Evolutionary conservation across 2,797 vertebrate genomes (phyloP).

Genomic region (Coregonus suidteri): DNA sequence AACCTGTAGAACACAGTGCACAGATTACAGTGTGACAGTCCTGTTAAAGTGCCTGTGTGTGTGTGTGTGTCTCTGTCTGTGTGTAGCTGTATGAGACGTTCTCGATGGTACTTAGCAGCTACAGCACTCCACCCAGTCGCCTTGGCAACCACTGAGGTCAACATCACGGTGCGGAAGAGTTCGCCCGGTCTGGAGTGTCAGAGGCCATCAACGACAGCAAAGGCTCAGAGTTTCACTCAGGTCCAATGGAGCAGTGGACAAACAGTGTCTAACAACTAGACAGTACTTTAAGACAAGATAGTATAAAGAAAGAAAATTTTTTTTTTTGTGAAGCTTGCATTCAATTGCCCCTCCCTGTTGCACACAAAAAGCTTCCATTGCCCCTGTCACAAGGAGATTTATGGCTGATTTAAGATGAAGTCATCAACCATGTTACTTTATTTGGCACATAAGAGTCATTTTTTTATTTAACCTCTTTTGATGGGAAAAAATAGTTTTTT

Average conservation of each 20-base stretch:
- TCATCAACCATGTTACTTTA: no score
- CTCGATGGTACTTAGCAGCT: slow-evolving; percentile 87
- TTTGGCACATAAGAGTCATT: no score
- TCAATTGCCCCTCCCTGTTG: no score
- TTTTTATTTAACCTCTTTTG: no score
- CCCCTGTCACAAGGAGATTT: slow-evolving; percentile 52
- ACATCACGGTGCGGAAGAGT: slow-evolving; percentile 89
- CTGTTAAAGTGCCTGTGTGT: neutral
- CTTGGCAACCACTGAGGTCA: slow-evolving; percentile 85
- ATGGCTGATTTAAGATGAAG: slow-evolving; percentile 35
- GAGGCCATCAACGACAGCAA: slow-evolving; percentile 90
- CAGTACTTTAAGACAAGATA: no score
- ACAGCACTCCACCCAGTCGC: slow-evolving; percentile 88
- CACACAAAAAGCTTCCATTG: no score
- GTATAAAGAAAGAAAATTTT: slow-evolving; percentile 52
- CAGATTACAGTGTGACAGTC: neutral
- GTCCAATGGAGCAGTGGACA: slow-evolving; percentile 56
- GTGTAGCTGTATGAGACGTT: slow-evolving; percentile 88
- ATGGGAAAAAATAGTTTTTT: no score
- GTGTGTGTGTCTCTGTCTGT: slow-evolving; percentile 11
- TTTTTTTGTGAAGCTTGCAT: no score
- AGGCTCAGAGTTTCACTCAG: slow-evolving; percentile 72
- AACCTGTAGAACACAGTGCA: no score
- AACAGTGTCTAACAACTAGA: no score
- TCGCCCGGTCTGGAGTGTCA: slow-evolving; percentile 74